Evolutionary conservation across 2,888 invertebrate genomes (phyloP).

Genomic region (Phymatocera aterrima): DNA sequence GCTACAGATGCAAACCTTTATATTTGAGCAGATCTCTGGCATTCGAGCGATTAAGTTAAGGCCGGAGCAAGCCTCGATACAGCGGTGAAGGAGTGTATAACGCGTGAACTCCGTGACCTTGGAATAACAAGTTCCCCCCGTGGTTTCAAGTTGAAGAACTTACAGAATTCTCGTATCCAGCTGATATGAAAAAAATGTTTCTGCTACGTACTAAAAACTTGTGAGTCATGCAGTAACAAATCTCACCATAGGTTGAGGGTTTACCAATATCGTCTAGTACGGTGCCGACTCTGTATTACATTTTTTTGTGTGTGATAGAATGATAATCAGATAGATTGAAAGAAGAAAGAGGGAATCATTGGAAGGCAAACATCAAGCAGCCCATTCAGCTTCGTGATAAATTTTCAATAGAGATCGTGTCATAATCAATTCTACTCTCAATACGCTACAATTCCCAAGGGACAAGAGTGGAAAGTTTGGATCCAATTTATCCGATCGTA

Average conservation of each 20-base stretch:
- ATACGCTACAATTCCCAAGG: too few species aligned
- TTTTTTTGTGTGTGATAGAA: too few species aligned
- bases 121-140: conserved; percentile 38
- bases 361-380: not conserved
- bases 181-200: conserved; percentile 8
- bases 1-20: conserved; percentile 59
- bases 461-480: not conserved
- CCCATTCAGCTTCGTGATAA: not conserved
- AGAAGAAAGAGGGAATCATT: too few species aligned
- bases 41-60: conserved; percentile 33
- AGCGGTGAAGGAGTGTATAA: conserved; percentile 15
- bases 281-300: too few species aligned
- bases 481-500: not conserved
- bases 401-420: not conserved
- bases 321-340: too few species aligned
- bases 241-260: not conserved
- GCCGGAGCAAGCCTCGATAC: not conserved
- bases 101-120: conserved; percentile 33
- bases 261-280: not conserved
- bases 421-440: too few species aligned
- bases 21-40: conserved; percentile 52
- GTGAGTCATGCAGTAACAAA: not conserved
- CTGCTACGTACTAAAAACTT: not conserved
- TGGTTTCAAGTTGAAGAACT: conserved; percentile 8
- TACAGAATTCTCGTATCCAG: conserved; percentile 15